Evolutionary conservation across 2,797 vertebrate genomes (phyloP).

Genomic region (Calcarius lapponicus): DNA sequence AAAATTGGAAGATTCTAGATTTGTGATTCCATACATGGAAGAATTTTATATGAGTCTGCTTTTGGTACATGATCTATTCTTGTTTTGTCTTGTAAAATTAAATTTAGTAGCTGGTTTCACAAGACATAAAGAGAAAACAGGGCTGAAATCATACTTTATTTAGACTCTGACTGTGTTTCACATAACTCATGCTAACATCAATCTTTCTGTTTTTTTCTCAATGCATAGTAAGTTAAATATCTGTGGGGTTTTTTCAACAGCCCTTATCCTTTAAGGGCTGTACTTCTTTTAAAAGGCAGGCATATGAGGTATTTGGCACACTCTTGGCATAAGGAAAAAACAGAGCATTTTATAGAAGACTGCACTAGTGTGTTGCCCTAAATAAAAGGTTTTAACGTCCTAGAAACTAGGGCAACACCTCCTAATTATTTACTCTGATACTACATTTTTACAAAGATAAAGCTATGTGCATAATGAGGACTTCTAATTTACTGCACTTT

Average conservation of each 20-base stretch:
- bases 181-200: neutral
- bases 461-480: neutral
- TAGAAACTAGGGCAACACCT: neutral
- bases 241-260: neutral
- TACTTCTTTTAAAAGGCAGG: neutral
- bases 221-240: neutral
- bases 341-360: neutral
- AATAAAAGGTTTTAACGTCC: neutral
- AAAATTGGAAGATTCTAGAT: neutral
- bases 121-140: neutral
- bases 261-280: neutral
- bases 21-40: neutral
- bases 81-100: neutral
- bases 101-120: slow-evolving; percentile 2
- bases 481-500: neutral
- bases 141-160: neutral
- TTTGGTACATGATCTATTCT: neutral
- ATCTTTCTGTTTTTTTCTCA: rapidly evolving
- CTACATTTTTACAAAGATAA: neutral
- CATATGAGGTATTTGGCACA: neutral
- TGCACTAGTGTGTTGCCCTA: neutral
- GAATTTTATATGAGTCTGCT: neutral
- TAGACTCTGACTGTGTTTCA: neutral
- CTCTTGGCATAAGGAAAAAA: neutral
- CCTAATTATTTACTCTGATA: neutral